A percentile compares a stretch with the other conserved stretches of the same genome.
phyloP scores from a whole-genome alignment of 1,140 invertebrate species.

The Zophobas morio region DNA sequence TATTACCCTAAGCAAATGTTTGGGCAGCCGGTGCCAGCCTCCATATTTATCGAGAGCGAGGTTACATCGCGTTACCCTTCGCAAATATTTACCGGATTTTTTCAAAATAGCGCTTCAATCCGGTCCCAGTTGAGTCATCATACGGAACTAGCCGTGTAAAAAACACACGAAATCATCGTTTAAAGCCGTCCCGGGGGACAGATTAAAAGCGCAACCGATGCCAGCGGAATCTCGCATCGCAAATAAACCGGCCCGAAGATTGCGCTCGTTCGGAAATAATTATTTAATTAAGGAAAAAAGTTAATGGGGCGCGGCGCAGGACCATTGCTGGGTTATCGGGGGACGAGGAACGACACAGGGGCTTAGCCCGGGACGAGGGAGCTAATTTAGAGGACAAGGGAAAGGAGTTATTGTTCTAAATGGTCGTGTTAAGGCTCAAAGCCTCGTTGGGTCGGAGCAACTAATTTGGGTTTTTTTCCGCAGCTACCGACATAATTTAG shows the following conservation, averaged over 20 bases:
- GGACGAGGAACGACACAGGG: no score
- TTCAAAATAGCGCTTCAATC: constrained; percentile 30
- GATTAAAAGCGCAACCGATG: constrained; percentile 19
- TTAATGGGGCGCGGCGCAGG: not conserved
- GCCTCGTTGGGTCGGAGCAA: no score
- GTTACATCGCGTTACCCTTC: constrained; percentile 10
- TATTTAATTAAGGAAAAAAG: constrained; percentile 38
- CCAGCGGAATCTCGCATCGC: constrained; percentile 8
- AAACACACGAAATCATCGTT: constrained; percentile 26
- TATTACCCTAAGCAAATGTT: constrained; percentile 48
- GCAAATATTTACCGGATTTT: constrained; percentile 23
- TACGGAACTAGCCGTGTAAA: constrained; percentile 9
- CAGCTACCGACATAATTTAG: no score
- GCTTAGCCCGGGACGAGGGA: no score
- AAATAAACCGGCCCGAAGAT: constrained; percentile 11
- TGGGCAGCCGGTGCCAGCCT: constrained; percentile 40
- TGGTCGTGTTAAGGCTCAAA: no score
- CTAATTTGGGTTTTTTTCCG: no score
- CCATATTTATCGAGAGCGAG: constrained; percentile 44
- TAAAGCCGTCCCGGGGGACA: constrained; percentile 13
- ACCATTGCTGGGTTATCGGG: no score
- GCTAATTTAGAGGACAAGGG: no score
- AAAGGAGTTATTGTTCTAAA: no score
- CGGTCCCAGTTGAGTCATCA: constrained; percentile 35
- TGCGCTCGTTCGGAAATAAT: constrained; percentile 18